Evolutionary conservation across 2,888 invertebrate genomes (phyloP).

Genomic region (Chrysina gloriosa): DNA sequence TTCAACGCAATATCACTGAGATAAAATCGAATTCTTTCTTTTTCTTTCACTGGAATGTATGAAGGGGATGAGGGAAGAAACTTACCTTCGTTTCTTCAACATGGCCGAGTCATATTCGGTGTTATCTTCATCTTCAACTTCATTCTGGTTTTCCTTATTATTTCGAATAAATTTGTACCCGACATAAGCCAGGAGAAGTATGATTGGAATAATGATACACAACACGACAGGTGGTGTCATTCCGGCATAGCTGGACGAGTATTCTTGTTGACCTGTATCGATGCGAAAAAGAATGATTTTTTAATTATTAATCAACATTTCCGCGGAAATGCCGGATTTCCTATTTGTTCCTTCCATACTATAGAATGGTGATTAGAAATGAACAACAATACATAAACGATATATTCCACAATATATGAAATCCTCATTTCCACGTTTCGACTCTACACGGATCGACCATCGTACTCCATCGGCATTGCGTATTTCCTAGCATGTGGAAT

Average conservation of each 20-base stretch:
- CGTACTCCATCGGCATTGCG: slow-evolving; percentile 43
- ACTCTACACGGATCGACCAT: slow-evolving; percentile 42
- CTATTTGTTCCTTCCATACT: slow-evolving; percentile 17
- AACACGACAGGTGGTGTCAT: slow-evolving; percentile 82
- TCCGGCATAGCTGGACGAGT: slow-evolving; percentile 81
- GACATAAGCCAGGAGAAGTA: slow-evolving; percentile 73
- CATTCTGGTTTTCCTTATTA: slow-evolving; percentile 54
- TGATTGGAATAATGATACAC: slow-evolving; percentile 79
- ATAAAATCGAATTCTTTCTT: too few relatives aligned
- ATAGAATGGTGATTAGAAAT: slow-evolving; percentile 45
- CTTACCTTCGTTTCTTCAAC: slow-evolving; percentile 47
- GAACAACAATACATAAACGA: slow-evolving; percentile 51
- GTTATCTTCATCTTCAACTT: slow-evolving; percentile 50
- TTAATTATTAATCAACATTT: slow-evolving; percentile 5
- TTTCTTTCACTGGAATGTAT: too few relatives aligned
- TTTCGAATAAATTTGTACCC: slow-evolving; percentile 58
- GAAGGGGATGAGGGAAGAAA: too few relatives aligned
- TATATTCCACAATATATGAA: slow-evolving; percentile 60
- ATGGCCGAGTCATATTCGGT: slow-evolving; percentile 39
- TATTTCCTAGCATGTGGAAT: slow-evolving; percentile 62
- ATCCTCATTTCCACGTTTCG: neutral
- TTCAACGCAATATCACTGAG: too few relatives aligned
- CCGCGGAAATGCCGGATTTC: neutral
- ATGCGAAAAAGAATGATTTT: slow-evolving; percentile 33
- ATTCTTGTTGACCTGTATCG: slow-evolving; percentile 80